Evolutionary conservation across 2,797 vertebrate species (phyloP), one percentile per base, ranked within the genome.

Genomic region (Loris lydekkerianus): DNA sequence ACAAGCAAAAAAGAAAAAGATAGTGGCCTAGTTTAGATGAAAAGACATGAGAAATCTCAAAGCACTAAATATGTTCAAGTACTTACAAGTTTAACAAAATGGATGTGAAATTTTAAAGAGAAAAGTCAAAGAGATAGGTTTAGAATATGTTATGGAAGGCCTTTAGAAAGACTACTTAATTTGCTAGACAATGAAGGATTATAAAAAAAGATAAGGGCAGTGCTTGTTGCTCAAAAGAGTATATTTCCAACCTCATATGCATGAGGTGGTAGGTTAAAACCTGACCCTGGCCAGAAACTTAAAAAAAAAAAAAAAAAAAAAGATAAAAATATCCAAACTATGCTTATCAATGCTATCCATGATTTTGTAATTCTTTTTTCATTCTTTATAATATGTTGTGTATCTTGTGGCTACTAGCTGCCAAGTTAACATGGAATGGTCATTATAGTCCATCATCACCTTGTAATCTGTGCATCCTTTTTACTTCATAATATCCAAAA

Each of bases 351-450:
- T 53, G 29, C 37, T 75, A 13, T 40, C 18, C n/a, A 91, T 84
- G 76, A 87, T 73, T 56, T n/a, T 40, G 3, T 65, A 63, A 40
- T 40, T 75, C 43, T 23, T 3, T 61, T 65, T 94, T 40, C 20
- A 46, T 70, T 65, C 34, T 89, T 84, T 53, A 3, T 23, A 43
- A 86, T 63, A 31, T 49, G 31, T 86, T 25, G 7, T 67, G 14
- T 70, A 82, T 78, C 76, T 10, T 82, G 21, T n/a, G 23, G 27
- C 63, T 85, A 34, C 60, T 25, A 65, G 61, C 31, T 88, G 83
- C 73, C 77, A 96, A 53, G 21, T 77, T 61, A 91, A 86, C 58
- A 34, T 67, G 31, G 20, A 77, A 56, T 61, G 11, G 82, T 95
- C 46, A 40, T 86, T 85, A 31, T 7, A 37, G 27, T 75, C 34